phyloP scores from a whole-genome alignment of 2,113 vertebrate genomes.

The Mohoua ochrocephala region DNA sequence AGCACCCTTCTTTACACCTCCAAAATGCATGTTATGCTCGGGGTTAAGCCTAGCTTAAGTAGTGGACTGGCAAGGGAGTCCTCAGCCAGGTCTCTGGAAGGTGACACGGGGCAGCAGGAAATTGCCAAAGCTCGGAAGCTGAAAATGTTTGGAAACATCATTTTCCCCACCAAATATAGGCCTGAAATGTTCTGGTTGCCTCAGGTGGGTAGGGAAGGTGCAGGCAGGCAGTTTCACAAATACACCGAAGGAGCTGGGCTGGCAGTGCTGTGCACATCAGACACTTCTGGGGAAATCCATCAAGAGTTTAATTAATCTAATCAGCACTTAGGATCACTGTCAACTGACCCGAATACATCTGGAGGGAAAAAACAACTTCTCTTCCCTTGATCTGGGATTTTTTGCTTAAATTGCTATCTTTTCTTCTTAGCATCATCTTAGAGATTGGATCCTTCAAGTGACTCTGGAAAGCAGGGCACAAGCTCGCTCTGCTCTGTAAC shows the following conservation, averaged over 20 bases:
- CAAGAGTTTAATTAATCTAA: neutral
- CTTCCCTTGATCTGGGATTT: neutral
- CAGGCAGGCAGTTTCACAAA: neutral
- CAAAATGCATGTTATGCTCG: neutral
- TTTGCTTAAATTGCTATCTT: neutral
- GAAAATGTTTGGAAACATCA: neutral
- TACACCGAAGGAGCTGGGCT: accelerated
- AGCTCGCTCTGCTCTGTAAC: neutral
- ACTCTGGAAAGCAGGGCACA: neutral
- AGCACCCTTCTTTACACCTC: neutral
- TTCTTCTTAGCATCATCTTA: neutral
- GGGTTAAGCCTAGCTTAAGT: neutral
- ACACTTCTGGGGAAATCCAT: neutral
- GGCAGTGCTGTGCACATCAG: accelerated
- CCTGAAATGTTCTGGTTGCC: neutral
- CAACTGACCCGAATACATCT: neutral
- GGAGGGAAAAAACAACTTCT: neutral
- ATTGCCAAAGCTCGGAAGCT: neutral
- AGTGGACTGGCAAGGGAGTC: neutral
- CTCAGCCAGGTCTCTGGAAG: neutral
- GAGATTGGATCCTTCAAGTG: neutral
- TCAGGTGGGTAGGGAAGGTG: neutral
- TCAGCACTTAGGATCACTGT: neutral
- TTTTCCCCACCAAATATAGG: neutral
- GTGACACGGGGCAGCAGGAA: neutral